These are phyloP conservation scores for Eristalis tenax DNA, from an alignment of 2,888 invertebrate genomes.

Conservation along the genomic window DNA sequence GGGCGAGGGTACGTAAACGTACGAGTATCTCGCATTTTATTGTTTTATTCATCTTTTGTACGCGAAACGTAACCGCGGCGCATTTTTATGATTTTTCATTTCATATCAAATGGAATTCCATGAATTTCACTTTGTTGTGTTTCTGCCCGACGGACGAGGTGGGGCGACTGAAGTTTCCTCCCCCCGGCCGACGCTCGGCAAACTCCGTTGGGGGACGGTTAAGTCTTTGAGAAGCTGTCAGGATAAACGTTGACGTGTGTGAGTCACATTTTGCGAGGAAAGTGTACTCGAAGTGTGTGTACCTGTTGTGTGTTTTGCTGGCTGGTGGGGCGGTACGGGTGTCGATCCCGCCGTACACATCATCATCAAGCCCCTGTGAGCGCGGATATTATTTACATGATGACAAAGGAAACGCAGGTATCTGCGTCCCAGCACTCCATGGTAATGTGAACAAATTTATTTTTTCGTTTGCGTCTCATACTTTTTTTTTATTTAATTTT, in stretches of 20 bases:
- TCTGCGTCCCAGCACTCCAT: conserved; percentile 9
- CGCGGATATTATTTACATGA: conserved; percentile 65
- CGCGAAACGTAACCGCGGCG: conserved; percentile 71
- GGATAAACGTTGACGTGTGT: conserved; percentile 64
- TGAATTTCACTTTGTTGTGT: conserved; percentile 71
- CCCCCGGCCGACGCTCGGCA: accelerated
- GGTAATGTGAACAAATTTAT: conserved; percentile 27
- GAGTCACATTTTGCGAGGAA: conserved; percentile 52
- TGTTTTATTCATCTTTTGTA: conserved; percentile 72
- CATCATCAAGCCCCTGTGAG: not conserved
- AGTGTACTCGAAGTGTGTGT: conserved; percentile 18
- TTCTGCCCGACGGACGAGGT: conserved; percentile 20
- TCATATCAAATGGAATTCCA: conserved; percentile 72
- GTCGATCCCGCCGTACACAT: not conserved
- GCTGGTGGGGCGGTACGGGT: not conserved
- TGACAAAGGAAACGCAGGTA: conserved; percentile 28
- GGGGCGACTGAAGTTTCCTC: not conserved
- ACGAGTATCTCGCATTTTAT: conserved; percentile 41
- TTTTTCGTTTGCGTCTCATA: conserved; percentile 15
- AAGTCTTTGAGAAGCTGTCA: conserved; percentile 63
- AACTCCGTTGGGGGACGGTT: not conserved
- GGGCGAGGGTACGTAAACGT: conserved; percentile 22
- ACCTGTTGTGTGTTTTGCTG: not conserved
- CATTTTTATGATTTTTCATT: conserved; percentile 72
- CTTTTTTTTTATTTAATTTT: conserved; percentile 35